Evolutionary conservation across 2,797 vertebrate genomes (phyloP).

Genomic region (Channa striata): DNA sequence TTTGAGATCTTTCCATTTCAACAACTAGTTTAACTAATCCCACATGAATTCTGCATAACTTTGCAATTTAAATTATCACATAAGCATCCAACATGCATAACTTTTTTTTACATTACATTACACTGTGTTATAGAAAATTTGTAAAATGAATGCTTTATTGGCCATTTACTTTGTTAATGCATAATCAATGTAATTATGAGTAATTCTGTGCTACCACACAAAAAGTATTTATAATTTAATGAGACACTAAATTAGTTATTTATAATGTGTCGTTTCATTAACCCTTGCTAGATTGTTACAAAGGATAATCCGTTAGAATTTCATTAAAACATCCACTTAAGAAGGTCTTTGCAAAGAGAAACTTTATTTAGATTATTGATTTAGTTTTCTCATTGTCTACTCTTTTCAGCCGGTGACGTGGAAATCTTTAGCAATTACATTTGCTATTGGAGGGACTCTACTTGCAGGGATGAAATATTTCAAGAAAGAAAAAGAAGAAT

Average conservation of each 20-base stretch:
- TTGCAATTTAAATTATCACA: too few species aligned
- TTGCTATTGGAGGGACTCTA: slow-evolving; percentile 88
- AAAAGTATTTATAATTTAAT: neutral
- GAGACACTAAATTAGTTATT: neutral
- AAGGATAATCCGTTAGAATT: neutral
- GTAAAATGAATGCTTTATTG: too few species aligned
- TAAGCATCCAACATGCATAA: too few species aligned
- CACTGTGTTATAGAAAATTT: too few species aligned
- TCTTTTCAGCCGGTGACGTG: slow-evolving; percentile 91
- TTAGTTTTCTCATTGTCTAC: slow-evolving; percentile 23
- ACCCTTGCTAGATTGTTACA: neutral
- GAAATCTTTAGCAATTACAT: slow-evolving; percentile 91
- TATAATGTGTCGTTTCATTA: neutral
- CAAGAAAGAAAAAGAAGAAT: slow-evolving; percentile 90
- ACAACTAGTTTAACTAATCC: too few species aligned
- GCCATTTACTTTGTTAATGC: too few species aligned
- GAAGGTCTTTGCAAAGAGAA: neutral
- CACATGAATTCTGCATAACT: too few species aligned
- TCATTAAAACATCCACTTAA: neutral
- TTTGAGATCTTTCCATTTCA: too few species aligned
- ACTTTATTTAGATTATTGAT: neutral
- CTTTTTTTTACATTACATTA: too few species aligned
- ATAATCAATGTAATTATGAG: too few species aligned
- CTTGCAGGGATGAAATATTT: slow-evolving; percentile 90
- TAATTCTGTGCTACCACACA: neutral